These are phyloP conservation scores for Drosophila multiciliata DNA, from an alignment of 2,888 invertebrate species.

Conservation along the genomic window DNA sequence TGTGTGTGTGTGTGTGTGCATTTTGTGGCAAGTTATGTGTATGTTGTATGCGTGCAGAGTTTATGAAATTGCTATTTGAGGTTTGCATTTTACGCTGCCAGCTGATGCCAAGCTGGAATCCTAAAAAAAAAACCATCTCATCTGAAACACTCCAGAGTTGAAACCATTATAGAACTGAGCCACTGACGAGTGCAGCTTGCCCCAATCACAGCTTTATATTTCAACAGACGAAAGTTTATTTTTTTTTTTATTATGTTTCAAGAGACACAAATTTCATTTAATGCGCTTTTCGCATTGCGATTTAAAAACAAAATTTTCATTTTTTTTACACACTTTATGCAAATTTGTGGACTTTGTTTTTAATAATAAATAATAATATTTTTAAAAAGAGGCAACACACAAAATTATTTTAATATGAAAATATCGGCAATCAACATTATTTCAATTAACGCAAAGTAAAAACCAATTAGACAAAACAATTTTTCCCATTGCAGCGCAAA, in stretches of 20 bases:
- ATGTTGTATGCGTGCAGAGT: conserved; percentile 63
- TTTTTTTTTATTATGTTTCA: neutral
- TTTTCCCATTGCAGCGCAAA: conserved; percentile 16
- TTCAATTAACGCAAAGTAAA: conserved; percentile 35
- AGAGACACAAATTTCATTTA: neutral
- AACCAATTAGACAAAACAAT: conserved; percentile 49
- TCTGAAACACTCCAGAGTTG: conserved; percentile 9
- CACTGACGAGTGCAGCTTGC: conserved; percentile 19
- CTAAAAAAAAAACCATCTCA: conserved; percentile 15
- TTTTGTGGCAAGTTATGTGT: conserved; percentile 52
- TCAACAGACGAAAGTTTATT: conserved; percentile 5
- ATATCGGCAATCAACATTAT: neutral
- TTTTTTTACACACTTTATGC: neutral
- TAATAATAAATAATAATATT: no score
- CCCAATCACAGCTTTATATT: conserved; percentile 24
- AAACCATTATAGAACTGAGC: conserved; percentile 3
- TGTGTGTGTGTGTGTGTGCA: conserved; percentile 11
- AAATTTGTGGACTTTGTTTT: neutral
- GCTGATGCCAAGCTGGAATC: conserved; percentile 41
- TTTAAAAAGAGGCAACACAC: no score
- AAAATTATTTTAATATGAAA: neutral
- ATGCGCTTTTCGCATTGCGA: neutral
- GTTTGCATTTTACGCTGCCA: conserved; percentile 48
- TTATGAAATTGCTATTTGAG: conserved; percentile 71
- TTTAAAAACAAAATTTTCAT: no score